Conservation (phyloP, 2,888 invertebrate genomes). For the Trichogramma dendrolimi region DNA sequence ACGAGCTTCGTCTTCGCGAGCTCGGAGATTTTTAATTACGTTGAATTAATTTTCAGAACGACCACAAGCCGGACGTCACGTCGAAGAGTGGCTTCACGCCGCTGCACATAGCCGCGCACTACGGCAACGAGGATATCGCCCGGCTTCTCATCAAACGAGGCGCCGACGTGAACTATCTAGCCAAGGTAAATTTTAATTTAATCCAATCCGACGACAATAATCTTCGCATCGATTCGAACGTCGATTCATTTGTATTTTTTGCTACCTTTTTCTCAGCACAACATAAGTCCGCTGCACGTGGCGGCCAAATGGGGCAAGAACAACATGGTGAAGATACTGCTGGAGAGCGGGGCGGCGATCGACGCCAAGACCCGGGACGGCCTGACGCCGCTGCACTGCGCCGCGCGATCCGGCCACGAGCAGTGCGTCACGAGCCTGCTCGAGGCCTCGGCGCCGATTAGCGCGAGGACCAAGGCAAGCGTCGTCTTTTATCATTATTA, state of each 20-base stretch:
- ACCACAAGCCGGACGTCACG: constrained; percentile 94
- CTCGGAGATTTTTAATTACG: neutral
- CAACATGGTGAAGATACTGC: constrained; percentile 83
- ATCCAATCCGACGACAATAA: too few species aligned
- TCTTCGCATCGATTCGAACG: too few species aligned
- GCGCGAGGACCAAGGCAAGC: constrained; percentile 87
- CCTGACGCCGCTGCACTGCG: constrained; percentile 93
- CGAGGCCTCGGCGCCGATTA: constrained; percentile 86
- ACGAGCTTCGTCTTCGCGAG: neutral
- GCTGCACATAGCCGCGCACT: constrained; percentile 96
- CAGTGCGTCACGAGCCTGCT: constrained; percentile 86
- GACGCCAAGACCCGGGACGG: constrained; percentile 93
- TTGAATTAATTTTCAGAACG: constrained; percentile 61
- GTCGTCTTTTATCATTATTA: neutral
- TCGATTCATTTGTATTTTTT: neutral
- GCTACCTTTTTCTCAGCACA: constrained; percentile 60
- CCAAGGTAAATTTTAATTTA: constrained; percentile 64
- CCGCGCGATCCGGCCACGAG: constrained; percentile 93
- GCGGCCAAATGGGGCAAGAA: constrained; percentile 98
- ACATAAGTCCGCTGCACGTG: constrained; percentile 96
- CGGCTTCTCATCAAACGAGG: constrained; percentile 81
- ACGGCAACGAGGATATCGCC: constrained; percentile 94
- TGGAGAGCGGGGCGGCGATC: constrained; percentile 81
- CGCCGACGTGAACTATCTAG: constrained; percentile 92
- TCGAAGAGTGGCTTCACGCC: constrained; percentile 98